Percentiles rank a stretch among this genome's conserved stretches.
phyloP scores from a whole-genome alignment of 2,797 vertebrate species.

The Cyprinodon diabolis region DNA sequence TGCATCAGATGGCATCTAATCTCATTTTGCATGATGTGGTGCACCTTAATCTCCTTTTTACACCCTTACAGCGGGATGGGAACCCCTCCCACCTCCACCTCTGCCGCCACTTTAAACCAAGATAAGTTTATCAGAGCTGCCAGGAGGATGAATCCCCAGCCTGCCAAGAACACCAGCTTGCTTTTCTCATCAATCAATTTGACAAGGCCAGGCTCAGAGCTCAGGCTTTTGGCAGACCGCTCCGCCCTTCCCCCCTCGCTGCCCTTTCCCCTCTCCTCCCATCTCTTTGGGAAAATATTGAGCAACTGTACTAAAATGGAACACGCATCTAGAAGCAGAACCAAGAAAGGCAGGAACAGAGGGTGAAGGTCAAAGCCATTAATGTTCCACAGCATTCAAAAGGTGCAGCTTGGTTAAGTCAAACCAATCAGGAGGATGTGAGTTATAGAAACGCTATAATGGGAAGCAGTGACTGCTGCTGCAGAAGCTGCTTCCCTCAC shows the following conservation, averaged over 20 bases:
- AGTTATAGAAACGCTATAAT: slow-evolving; percentile 28
- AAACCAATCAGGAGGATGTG: slow-evolving; percentile 8
- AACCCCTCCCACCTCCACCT: slow-evolving; percentile 39
- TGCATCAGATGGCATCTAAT: slow-evolving; percentile 42
- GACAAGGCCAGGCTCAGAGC: slow-evolving; percentile 72
- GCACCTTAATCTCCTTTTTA: slow-evolving; percentile 72
- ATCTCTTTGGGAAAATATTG: slow-evolving; percentile 47
- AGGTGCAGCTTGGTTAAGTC: slow-evolving; percentile 6
- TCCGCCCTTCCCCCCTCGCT: slow-evolving; percentile 39
- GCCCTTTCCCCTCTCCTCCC: slow-evolving; percentile 12
- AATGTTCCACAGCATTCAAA: slow-evolving; percentile 3
- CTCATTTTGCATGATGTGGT: slow-evolving; percentile 64
- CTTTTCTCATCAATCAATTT: slow-evolving; percentile 81
- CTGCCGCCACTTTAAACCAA: slow-evolving; percentile 60
- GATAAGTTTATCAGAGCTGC: slow-evolving; percentile 75
- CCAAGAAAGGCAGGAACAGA: slow-evolving; percentile 6
- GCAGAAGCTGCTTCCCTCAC: slow-evolving; percentile 16
- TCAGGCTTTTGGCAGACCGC: slow-evolving; percentile 57
- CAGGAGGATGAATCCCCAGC: slow-evolving; percentile 70
- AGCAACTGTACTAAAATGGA: slow-evolving; percentile 24
- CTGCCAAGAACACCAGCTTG: slow-evolving; percentile 73
- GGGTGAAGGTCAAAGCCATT: background rate
- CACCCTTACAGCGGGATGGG: slow-evolving; percentile 60
- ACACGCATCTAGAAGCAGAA: slow-evolving; percentile 30
- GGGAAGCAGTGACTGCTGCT: background rate